Percentiles rank a stretch among this genome's conserved stretches.
These are phyloP conservation scores for Sycophila texana DNA, from an alignment of 2,888 invertebrate species.

Conservation along the genomic window DNA sequence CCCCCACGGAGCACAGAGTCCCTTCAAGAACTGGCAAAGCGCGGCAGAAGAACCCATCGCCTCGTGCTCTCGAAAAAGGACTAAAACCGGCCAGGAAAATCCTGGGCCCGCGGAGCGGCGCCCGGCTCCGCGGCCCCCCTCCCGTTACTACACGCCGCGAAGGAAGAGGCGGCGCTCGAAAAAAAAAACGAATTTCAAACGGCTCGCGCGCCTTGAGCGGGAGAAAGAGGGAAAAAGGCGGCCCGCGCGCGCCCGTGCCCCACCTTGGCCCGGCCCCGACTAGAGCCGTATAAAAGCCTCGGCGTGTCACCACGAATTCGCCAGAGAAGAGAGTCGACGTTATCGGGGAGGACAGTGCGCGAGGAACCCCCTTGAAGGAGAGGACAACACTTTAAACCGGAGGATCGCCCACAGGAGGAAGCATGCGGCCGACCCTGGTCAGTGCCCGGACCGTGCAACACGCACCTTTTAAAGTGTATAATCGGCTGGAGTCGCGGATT, in stretches of 20 bases:
- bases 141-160: neutral
- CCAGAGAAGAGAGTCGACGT: slow-evolving; percentile 62
- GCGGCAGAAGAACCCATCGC: neutral
- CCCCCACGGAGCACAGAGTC: neutral
- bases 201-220: neutral
- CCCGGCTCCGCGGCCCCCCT: neutral
- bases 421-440: slow-evolving; percentile 49
- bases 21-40: neutral
- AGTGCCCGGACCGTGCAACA: slow-evolving; percentile 8
- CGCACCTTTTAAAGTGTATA: neutral
- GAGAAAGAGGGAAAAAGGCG: neutral
- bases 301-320: slow-evolving; percentile 62
- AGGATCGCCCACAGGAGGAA: neutral
- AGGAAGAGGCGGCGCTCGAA: slow-evolving; percentile 1
- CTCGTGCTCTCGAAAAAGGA: neutral
- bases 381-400: neutral
- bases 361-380: neutral
- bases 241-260: slow-evolving; percentile 9
- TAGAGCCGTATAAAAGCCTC: slow-evolving; percentile 66
- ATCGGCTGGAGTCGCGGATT: too few species aligned
- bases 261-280: slow-evolving; percentile 1
- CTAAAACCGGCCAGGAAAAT: neutral
- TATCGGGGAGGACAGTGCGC: slow-evolving; percentile 22
- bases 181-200: neutral
- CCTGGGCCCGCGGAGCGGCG: neutral